Evolutionary conservation across 2,113 vertebrate species (phyloP).

Genomic region (Ctenomys sociabilis): DNA sequence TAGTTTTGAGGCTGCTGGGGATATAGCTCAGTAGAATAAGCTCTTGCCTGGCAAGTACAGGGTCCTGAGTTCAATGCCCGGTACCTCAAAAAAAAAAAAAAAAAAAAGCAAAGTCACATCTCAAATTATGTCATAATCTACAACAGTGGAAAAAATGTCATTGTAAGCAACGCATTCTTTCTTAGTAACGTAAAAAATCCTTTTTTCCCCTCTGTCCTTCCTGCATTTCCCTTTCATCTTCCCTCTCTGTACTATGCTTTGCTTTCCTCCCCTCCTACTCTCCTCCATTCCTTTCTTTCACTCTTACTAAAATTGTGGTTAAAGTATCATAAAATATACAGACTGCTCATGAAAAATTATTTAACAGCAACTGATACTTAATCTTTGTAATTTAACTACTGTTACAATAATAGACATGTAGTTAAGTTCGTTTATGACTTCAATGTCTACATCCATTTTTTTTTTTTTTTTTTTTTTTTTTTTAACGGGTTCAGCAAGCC

Average conservation of each 20-base stretch:
- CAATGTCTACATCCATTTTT: background rate
- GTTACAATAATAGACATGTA: constrained; percentile 20
- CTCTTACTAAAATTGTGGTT: background rate
- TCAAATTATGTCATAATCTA: background rate
- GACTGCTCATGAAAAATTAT: background rate
- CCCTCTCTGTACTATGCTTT: background rate
- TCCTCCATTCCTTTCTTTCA: background rate
- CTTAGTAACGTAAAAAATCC: background rate
- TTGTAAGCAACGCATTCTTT: background rate
- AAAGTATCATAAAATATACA: background rate
- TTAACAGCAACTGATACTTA: background rate
- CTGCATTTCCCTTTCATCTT: background rate
- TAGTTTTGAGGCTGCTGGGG: too few relatives aligned
- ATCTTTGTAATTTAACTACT: background rate
- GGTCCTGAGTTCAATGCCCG: too few relatives aligned
- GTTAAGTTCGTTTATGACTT: constrained; percentile 40
- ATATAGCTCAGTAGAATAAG: too few relatives aligned
- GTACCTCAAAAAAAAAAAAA: too few relatives aligned
- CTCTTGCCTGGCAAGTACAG: too few relatives aligned
- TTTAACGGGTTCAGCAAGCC: too few relatives aligned
- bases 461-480: too few relatives aligned
- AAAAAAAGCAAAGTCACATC: background rate
- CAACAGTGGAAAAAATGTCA: background rate
- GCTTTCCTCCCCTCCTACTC: background rate
- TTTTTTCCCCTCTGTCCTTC: background rate